Percentiles rank a stretch among this genome's conserved stretches.
These are phyloP conservation scores for Spodoptera litura DNA, from an alignment of 1,140 invertebrate genomes.

Conservation along the genomic window DNA sequence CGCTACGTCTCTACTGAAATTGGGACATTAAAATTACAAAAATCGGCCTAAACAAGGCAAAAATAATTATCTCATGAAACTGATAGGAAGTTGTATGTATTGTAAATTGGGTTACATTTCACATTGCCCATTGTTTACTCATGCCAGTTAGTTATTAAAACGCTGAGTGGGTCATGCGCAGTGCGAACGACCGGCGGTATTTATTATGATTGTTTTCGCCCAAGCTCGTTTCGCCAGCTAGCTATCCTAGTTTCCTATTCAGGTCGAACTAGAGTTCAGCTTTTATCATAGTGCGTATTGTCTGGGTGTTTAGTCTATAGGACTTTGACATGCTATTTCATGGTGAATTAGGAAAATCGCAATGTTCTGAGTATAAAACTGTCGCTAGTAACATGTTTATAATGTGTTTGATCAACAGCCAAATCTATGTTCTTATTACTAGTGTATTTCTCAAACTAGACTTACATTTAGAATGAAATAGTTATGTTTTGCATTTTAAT, in stretches of 20 bases:
- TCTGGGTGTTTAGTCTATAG: background rate
- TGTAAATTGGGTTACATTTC: conserved; percentile 13
- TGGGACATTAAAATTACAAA: no score
- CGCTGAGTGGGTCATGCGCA: conserved; percentile 10
- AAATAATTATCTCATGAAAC: no score
- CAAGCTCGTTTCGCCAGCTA: conserved; percentile 9
- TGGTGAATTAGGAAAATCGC: background rate
- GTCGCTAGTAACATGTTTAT: no score
- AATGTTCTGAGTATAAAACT: no score
- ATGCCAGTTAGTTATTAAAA: conserved; percentile 24
- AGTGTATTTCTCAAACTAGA: no score
- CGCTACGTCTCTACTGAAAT: no score
- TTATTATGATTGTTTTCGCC: conserved; percentile 45
- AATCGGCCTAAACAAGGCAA: no score
- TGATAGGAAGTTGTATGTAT: background rate
- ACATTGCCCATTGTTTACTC: conserved; percentile 23
- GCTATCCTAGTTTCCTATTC: conserved; percentile 30
- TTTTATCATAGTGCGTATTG: conserved; percentile 23
- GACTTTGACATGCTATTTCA: background rate
- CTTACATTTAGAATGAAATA: no score
- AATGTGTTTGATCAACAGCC: no score
- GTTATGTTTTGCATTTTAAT: no score
- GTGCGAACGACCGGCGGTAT: conserved; percentile 35
- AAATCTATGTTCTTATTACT: no score
- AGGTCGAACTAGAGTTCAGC: background rate